A percentile compares a stretch with the other conserved stretches of the same genome.
phyloP scores from a whole-genome alignment of 2,888 invertebrate species.

The Latheticus oryzae region DNA sequence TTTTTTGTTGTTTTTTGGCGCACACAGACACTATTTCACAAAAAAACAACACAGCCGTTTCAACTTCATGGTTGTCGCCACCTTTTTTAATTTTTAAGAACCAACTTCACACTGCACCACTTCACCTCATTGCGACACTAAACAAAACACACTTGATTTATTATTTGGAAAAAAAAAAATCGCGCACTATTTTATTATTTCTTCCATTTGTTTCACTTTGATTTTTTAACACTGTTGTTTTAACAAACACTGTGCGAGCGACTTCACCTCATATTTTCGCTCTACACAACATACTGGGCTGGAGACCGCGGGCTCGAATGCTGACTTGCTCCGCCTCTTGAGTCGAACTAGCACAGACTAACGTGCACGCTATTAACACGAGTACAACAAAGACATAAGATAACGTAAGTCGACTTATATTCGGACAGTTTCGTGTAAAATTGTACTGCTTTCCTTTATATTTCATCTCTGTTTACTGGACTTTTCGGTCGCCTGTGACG shows the following conservation, averaged over 20 bases:
- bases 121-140: conserved; percentile 32
- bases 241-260: conserved; percentile 59
- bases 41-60: conserved; percentile 61
- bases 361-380: conserved; percentile 41
- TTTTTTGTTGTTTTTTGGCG: conserved; percentile 73
- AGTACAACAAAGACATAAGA: conserved; percentile 52
- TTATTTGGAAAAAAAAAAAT: conserved; percentile 14
- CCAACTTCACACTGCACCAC: conserved; percentile 41
- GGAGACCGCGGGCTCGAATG: conserved; percentile 56
- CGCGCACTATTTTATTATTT: conserved; percentile 36
- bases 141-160: conserved; percentile 36
- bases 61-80: conserved; percentile 57
- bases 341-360: conserved; percentile 47
- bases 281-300: conserved; percentile 61
- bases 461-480: conserved; percentile 61
- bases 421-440: conserved; percentile 62
- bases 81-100: too few species aligned
- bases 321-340: conserved; percentile 59
- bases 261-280: conserved; percentile 62
- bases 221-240: conserved; percentile 38
- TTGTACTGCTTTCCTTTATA: conserved; percentile 63
- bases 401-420: conserved; percentile 46
- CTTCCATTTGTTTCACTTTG: conserved; percentile 33
- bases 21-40: conserved; percentile 62
- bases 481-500: conserved; percentile 61